Evolutionary conservation across 2,797 vertebrate genomes (phyloP), one percentile per base, ranked within the genome.

Genomic region (Gymnoscopelus microlampas): DNA sequence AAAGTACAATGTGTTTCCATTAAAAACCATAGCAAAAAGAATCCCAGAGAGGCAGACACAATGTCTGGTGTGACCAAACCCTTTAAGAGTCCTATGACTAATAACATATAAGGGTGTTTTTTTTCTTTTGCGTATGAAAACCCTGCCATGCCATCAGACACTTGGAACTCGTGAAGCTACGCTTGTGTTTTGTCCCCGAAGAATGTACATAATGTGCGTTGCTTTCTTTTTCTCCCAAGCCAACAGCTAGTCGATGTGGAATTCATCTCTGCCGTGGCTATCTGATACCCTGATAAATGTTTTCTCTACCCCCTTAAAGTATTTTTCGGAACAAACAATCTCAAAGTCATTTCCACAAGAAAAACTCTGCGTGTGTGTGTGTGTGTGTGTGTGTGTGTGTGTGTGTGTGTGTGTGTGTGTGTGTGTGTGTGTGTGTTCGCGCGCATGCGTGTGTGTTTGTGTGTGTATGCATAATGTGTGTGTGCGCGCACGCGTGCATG

Each of bases 261-360:
- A 85, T 81, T 69, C 79, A 78, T 84, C 79, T 81, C 76, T 79
- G 71, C 66, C 81, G 61, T 14, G 32, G 66, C 68, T 67, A 80
- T 85, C 74, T 74, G 71, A 87, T 82, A 81, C 75, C 48, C 78
- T 78, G 78, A 85, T 80, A 83, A 84, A 82, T 83, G 63, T 85
- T 67, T 79, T 80, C 83, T 82, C 74, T 78, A 77, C 71, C 70
- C 13, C 3, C 51, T 64, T 53, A 67, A 77, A 84, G 70, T 74
- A 73, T 63, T 63, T 44, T 44, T 44, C 8, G 39, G 60, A 73
- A 74, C 71, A 85, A 79, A 83, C 81, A 87, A 86, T 85, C 69
- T 83, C 74, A 91, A 89, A 86, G 85, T 88, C 66, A 87, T 86
- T 88, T 86, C 62, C 70, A 84, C 69, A 15, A 0, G n/a, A 78